Evolutionary conservation across 2,888 invertebrate genomes (phyloP), one percentile per base, ranked within the genome.

Genomic region (Lypha dubia): DNA sequence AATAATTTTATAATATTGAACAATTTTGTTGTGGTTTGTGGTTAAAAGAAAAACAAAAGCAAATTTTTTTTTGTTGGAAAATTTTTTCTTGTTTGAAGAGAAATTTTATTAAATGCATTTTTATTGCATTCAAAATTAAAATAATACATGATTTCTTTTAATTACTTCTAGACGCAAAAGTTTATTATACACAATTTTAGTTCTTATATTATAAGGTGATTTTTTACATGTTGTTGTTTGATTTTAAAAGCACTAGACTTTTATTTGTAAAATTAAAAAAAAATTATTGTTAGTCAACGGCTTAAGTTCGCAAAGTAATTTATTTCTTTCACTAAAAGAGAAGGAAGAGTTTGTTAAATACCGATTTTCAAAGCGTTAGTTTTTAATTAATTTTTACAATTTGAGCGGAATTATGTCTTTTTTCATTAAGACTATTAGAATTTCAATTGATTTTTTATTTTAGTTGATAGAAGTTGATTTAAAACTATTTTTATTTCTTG

Each of bases 21-120:
- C 3, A 28, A n/a, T 44, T 60, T 68, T 49, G 0, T 41, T 70
- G 77, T 20, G 68, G 77, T 62, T 77, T 77, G 68, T 62, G 77
- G 77, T 70, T 70, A n/a, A 62, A 62, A 77, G 51, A 46, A 3
- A 75, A 49, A 20, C 41, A 35, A 20, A 0, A 22, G 20, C 15
- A 24, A 3, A 20, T 38, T 8, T 49, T 22, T 24, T 17, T 6
- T 63, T 63, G 24, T 6, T 22, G 17, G 13, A 51, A n/a, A 73
- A 49, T 46, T 79, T 44, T 28, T 63, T 63, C n/a, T 13, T 11
- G 3, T 9, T 68, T 32, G 20, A 32, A 67, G 28, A 68, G 44
- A 35, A 38, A 0, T 11, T n/a, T n/a, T 56, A n/a, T n/a, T 49
- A 20, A 20, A 28, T 2, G 5, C 28, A 28, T 28, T 28, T 49